A percentile compares a stretch with the other conserved stretches of the same genome.
Conservation (phyloP, 2,113 vertebrate species). For the Agelaius tricolor region DNA sequence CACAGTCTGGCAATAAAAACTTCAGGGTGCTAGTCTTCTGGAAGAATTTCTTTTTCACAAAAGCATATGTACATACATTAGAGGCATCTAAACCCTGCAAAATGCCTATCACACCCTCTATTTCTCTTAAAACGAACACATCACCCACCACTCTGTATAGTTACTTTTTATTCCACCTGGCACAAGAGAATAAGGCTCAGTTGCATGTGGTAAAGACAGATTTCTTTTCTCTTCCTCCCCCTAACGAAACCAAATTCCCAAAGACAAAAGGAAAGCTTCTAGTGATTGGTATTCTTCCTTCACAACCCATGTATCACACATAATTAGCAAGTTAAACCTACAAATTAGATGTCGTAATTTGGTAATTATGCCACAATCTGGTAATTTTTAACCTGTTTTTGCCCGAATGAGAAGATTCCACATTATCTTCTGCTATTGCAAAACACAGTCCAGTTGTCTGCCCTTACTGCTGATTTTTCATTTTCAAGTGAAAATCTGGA, state of each 20-base stretch:
- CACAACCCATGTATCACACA: slow-evolving; percentile 21
- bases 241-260: slow-evolving; percentile 32
- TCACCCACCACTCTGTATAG: neutral
- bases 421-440: fast-evolving
- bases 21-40: neutral
- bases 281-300: slow-evolving; percentile 42
- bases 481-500: neutral
- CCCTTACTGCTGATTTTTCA: neutral
- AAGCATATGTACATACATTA: neutral
- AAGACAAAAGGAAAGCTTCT: slow-evolving; percentile 40
- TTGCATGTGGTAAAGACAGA: neutral
- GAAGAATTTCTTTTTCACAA: neutral
- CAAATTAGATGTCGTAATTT: slow-evolving; percentile 55
- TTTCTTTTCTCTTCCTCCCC: neutral
- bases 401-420: neutral
- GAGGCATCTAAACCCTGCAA: neutral
- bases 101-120: neutral
- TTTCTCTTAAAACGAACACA: neutral
- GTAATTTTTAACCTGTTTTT: slow-evolving; percentile 56
- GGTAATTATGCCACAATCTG: slow-evolving; percentile 57
- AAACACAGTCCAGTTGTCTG: neutral
- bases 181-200: neutral
- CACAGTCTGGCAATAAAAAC: neutral
- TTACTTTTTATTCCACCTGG: slow-evolving; percentile 25
- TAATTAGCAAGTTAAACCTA: slow-evolving; percentile 65